Conservation (phyloP, 2,113 vertebrate species). For the Saccopteryx leptura region DNA sequence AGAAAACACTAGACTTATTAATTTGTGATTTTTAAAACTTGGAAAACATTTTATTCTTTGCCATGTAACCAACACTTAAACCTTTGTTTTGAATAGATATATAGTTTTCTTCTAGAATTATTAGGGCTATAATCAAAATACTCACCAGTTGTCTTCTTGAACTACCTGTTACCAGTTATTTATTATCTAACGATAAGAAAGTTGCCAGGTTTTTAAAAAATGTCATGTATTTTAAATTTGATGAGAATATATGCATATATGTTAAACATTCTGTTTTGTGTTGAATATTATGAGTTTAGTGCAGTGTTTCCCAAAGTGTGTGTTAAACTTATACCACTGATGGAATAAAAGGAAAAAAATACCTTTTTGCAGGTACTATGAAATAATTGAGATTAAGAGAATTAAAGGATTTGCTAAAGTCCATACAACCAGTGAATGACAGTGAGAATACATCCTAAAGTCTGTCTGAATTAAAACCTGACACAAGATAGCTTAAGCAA, state of each 20-base stretch:
- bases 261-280: neutral
- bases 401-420: neutral
- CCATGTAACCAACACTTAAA: neutral
- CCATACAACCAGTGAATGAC: neutral
- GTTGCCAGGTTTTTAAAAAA: constrained; percentile 7
- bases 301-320: neutral
- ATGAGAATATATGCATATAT: neutral
- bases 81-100: neutral
- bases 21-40: constrained; percentile 56
- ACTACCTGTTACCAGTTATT: neutral
- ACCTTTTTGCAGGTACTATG: neutral
- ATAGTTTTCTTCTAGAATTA: neutral
- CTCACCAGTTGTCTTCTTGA: neutral
- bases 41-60: neutral
- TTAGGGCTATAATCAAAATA: neutral
- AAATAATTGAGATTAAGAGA: constrained; percentile 25
- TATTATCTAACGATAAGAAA: neutral
- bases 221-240: constrained; percentile 15
- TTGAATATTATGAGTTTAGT: neutral
- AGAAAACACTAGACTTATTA: constrained; percentile 12
- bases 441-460: neutral
- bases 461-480: neutral
- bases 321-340: neutral
- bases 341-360: neutral
- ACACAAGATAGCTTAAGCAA: neutral